Conservation (phyloP, 1,140 invertebrate genomes). For the Heliconius melpomene region DNA sequence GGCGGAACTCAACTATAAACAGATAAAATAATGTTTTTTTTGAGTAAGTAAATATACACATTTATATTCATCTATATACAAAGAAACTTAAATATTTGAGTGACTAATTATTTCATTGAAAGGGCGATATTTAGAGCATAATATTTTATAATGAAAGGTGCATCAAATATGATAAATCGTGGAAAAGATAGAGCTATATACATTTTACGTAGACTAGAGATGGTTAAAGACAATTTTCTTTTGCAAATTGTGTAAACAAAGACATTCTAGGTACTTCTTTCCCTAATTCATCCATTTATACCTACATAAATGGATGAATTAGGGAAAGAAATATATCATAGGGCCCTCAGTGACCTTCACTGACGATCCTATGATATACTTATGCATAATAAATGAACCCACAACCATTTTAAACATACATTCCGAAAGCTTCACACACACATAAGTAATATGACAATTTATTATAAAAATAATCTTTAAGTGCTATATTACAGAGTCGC, state of each 20-base stretch:
- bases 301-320: too few species aligned
- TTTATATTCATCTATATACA: too few species aligned
- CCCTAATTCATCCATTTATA: too few species aligned
- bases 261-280: too few species aligned
- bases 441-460: not conserved
- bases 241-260: not conserved
- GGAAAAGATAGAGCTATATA: conserved; percentile 23
- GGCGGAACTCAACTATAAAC: too few species aligned
- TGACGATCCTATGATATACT: not conserved
- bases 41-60: too few species aligned
- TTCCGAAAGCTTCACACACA: not conserved
- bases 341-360: too few species aligned
- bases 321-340: too few species aligned
- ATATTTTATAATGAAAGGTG: conserved; percentile 15
- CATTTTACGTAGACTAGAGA: not conserved
- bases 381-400: not conserved
- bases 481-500: not conserved
- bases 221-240: not conserved
- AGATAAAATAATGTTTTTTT: too few species aligned
- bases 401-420: not conserved
- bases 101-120: not conserved
- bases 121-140: not conserved
- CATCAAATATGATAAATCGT: conserved; percentile 17
- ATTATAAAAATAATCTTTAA: conserved; percentile 6
- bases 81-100: too few species aligned